Base-by-base conservation (phyloP, 2,888 invertebrate genomes). In the Chaetogeoica ovagalla region DNA sequence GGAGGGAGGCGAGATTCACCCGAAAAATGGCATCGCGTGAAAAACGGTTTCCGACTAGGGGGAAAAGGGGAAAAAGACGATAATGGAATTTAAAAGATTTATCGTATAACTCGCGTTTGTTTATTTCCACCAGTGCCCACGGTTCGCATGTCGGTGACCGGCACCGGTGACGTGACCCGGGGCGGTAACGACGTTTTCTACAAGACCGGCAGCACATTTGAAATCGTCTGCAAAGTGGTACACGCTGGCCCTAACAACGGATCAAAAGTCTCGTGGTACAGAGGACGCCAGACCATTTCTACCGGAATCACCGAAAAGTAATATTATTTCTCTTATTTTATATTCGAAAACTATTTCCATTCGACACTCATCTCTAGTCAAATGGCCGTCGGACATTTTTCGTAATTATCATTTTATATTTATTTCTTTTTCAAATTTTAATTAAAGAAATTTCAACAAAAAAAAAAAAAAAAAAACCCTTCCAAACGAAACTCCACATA, bases 251-350 rank as follows among this genome's bases (percentile, higher is more conserved):
- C 52, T 52, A 70, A 79, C 39, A 79, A 79, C 55, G 79, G 79
- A 65, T 79, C 79, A 15, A 79, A 79, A 57, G 79, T 79, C 4
- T 79, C 70, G 30, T 79, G 79, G 79, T 71, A 55, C 63, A 79
- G 57, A 57, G 79, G 79, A 79, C 55, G 71, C 2, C 70, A 79
- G n/a, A 63, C 79, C 15, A 57, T 79, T 79, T 79, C 57, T 0
- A 55, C 17, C 15, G 79, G 79, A 7, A 79, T 79, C 55, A 71
- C 55, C 17, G 79, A 79, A 23, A 63, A 57, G 79, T 79, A 70
- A 55, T 8, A 60, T 19, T 19, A 15, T 30, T 30, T 30, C 4
- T 30, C 4, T 30, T 30, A 2, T 30, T 1, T 5, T 6, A 55
- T 19, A 19, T 4, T 7, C 8, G 19, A 55, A 19, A 55, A 59